Evolutionary conservation across 2,113 vertebrate genomes (phyloP).

Genomic region (Phalacrocorax pelagicus): DNA sequence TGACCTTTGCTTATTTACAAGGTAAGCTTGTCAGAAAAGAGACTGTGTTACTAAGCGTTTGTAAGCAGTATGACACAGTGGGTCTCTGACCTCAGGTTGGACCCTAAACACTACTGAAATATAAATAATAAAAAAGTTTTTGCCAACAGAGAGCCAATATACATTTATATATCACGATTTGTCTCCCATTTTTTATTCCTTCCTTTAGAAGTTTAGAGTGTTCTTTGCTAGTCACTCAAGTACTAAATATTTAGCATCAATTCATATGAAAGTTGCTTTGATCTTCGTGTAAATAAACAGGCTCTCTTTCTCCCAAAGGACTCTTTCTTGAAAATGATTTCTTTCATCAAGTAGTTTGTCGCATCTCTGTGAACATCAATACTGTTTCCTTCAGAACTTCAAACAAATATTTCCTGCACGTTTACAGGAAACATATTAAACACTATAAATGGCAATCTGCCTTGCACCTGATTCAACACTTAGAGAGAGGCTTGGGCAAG

Average conservation of each 20-base stretch:
- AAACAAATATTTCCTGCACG: slow-evolving; percentile 73
- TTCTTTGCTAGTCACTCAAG: slow-evolving; percentile 62
- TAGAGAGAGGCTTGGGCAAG: neutral
- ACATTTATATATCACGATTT: neutral
- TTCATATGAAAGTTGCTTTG: slow-evolving; percentile 71
- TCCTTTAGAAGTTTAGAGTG: slow-evolving; percentile 34
- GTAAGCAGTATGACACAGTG: neutral
- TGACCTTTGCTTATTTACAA: neutral
- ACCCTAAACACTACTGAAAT: neutral
- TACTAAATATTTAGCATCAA: slow-evolving; percentile 58
- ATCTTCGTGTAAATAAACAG: slow-evolving; percentile 76
- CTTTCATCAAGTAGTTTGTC: slow-evolving; percentile 78
- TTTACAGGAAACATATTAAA: slow-evolving; percentile 75
- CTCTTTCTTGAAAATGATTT: slow-evolving; percentile 70
- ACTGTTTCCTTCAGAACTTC: slow-evolving; percentile 72
- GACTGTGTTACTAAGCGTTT: neutral
- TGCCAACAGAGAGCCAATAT: neutral
- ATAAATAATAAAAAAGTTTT: neutral
- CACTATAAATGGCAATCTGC: slow-evolving; percentile 61
- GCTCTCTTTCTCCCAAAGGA: slow-evolving; percentile 60
- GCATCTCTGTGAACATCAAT: slow-evolving; percentile 72
- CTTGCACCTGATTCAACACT: slow-evolving; percentile 38
- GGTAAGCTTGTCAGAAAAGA: neutral
- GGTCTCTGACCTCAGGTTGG: neutral
- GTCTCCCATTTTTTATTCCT: slow-evolving; percentile 2